Percentiles rank a stretch among this genome's conserved stretches.
Conservation (phyloP, 2,113 vertebrate species). For the Trematocara nigrifrons region DNA sequence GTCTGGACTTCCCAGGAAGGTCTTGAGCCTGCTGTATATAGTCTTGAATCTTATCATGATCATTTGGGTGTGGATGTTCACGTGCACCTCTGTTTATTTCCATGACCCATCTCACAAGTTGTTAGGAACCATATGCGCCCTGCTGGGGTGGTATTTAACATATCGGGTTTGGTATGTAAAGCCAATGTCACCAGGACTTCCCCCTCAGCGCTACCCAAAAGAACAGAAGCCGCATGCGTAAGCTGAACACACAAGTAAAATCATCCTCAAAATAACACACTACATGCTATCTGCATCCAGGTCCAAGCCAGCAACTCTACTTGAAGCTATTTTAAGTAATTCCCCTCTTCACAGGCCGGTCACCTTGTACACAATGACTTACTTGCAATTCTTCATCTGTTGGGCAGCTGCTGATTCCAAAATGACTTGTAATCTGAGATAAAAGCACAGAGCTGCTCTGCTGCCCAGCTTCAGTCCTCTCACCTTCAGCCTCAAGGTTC, state of each 20-base stretch:
- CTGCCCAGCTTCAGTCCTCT: background rate
- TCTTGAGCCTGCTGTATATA: constrained; percentile 75
- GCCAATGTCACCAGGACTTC: constrained; percentile 84
- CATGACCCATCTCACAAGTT: constrained; percentile 84
- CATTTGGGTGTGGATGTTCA: constrained; percentile 92
- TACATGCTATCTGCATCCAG: background rate
- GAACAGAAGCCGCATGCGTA: constrained; percentile 57
- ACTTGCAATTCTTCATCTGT: background rate
- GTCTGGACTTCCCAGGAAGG: background rate
- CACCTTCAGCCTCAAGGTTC: background rate
- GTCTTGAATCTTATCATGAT: constrained; percentile 76
- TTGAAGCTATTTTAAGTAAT: constrained; percentile 39
- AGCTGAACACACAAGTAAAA: background rate
- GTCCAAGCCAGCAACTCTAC: constrained; percentile 17
- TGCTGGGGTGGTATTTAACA: constrained; percentile 83
- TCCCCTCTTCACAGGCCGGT: constrained; percentile 16
- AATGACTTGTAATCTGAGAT: constrained; percentile 55
- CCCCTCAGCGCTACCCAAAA: constrained; percentile 69
- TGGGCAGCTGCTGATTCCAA: constrained; percentile 54
- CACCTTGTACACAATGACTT: background rate
- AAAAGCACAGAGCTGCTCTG: background rate
- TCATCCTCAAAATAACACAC: background rate
- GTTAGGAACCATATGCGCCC: constrained; percentile 77
- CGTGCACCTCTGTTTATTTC: constrained; percentile 90
- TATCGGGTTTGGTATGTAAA: constrained; percentile 86